Percentiles rank a stretch among this genome's conserved stretches.
These are phyloP conservation scores for Schlechtendalia chinensis DNA, from an alignment of 1,140 invertebrate species.

Conservation along the genomic window DNA sequence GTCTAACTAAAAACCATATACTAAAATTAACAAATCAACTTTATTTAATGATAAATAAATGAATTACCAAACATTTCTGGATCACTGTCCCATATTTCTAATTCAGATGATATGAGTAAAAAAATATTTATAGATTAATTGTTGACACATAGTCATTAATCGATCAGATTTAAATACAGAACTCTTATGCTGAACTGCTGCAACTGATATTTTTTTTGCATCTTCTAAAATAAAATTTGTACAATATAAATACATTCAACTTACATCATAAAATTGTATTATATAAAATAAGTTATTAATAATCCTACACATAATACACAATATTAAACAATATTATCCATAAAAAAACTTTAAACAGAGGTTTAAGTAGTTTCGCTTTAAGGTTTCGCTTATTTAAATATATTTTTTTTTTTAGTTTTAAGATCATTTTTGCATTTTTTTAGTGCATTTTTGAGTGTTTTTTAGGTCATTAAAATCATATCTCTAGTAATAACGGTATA, in stretches of 20 bases:
- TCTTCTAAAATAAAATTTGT: constrained; percentile 55
- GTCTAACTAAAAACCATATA: not conserved
- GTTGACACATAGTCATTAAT: constrained; percentile 65
- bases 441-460: no score
- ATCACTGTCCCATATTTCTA: constrained; percentile 85
- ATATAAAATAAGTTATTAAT: no score
- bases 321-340: no score
- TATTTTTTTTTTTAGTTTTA: no score
- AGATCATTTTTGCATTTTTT: no score
- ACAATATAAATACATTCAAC: not conserved
- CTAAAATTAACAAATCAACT: not conserved
- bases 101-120: constrained; percentile 76
- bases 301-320: no score
- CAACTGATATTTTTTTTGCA: constrained; percentile 58
- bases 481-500: no score
- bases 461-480: no score
- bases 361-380: no score
- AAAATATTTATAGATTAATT: constrained; percentile 87
- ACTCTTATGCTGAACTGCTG: constrained; percentile 68
- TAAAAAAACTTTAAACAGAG: no score
- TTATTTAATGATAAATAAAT: not conserved
- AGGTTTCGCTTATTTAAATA: no score
- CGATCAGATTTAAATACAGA: constrained; percentile 70
- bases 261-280: no score
- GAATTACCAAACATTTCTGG: constrained; percentile 79